Percentiles rank a stretch among this genome's conserved stretches.
These are phyloP conservation scores for Sipha flava DNA, from an alignment of 1,140 invertebrate genomes.

Conservation along the genomic window DNA sequence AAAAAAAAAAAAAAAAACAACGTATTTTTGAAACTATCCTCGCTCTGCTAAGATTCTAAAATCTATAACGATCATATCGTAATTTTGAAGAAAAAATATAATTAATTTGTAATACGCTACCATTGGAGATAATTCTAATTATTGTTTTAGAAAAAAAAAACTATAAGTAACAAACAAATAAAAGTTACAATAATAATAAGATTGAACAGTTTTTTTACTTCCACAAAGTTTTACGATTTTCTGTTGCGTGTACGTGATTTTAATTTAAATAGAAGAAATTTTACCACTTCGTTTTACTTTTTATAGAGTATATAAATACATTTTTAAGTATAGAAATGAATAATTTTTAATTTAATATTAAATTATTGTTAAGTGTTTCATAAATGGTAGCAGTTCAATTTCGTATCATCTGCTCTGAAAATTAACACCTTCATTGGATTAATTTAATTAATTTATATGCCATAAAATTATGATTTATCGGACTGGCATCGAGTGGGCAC, in stretches of 20 bases:
- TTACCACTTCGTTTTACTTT: background rate
- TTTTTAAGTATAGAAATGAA: background rate
- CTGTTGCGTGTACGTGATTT: background rate
- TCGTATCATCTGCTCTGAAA: too few species aligned
- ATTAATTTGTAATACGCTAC: too few species aligned
- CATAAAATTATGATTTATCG: too few species aligned
- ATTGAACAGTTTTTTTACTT: background rate
- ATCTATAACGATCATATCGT: too few species aligned
- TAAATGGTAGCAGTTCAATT: too few species aligned
- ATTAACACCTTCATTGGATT: too few species aligned
- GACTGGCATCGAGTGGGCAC: too few species aligned
- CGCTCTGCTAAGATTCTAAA: too few species aligned
- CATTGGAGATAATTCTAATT: background rate
- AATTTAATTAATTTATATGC: too few species aligned
- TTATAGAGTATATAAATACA: background rate
- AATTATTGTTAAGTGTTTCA: background rate
- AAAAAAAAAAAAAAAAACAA: too few species aligned
- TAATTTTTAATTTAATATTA: background rate
- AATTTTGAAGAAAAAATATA: too few species aligned
- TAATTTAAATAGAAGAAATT: background rate
- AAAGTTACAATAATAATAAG: background rate
- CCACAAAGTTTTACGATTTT: background rate
- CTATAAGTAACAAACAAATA: background rate
- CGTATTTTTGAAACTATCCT: too few species aligned
- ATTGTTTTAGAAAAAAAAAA: background rate